A percentile compares a stretch with the other conserved stretches of the same genome.
Conservation (phyloP, 2,888 invertebrate species). For the Omphaloscelis lunosa region DNA sequence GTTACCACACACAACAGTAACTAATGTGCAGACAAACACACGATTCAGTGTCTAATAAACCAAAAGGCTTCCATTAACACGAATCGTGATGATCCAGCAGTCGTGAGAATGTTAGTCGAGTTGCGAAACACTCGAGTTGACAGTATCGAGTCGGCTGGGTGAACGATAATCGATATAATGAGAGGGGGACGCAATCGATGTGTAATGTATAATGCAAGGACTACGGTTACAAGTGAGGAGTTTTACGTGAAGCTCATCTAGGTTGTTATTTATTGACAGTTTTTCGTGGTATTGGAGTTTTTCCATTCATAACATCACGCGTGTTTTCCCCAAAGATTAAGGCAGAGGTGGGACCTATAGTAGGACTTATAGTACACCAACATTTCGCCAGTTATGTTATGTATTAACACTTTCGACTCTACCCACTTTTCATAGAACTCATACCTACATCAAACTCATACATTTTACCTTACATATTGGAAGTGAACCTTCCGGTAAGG, state of each 20-base stretch:
- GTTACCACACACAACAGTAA: constrained; percentile 33
- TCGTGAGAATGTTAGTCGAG: constrained; percentile 52
- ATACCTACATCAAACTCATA: too few relatives aligned
- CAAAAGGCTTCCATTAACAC: constrained; percentile 37
- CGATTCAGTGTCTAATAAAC: constrained; percentile 41
- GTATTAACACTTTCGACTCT: too few relatives aligned
- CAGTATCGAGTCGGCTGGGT: constrained; percentile 60
- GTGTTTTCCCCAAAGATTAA: neutral
- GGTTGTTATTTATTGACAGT: constrained; percentile 18
- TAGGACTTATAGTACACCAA: neutral
- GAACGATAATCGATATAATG: constrained; percentile 69
- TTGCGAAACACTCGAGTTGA: constrained; percentile 56
- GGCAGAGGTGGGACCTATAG: neutral
- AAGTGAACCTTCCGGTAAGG: too few relatives aligned
- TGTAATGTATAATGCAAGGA: constrained; percentile 66
- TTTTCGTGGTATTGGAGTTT: neutral
- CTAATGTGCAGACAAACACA: constrained; percentile 35
- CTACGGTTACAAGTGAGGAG: constrained; percentile 9
- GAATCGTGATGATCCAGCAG: constrained; percentile 50
- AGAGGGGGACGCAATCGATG: constrained; percentile 67
- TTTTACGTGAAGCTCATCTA: constrained; percentile 13
- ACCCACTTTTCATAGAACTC: too few relatives aligned
- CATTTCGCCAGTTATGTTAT: neutral
- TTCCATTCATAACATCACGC: neutral
- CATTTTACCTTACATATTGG: too few relatives aligned